Evolutionary conservation across 2,797 vertebrate species (phyloP).

Genomic region (Phylloscopus collybita): DNA sequence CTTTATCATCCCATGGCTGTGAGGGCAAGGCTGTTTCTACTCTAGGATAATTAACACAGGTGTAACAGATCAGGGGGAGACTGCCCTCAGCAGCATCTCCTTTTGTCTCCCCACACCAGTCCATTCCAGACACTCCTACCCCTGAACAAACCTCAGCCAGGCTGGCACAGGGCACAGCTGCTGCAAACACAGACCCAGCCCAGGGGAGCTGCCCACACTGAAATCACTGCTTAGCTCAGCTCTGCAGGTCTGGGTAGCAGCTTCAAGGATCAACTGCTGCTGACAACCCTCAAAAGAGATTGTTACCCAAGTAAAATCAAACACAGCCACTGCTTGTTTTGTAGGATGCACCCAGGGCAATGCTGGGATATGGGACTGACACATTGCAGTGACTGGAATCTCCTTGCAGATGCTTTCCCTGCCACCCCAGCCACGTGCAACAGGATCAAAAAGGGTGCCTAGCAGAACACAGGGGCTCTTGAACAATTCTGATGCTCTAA

Average conservation of each 20-base stretch:
- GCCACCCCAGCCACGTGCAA: background rate
- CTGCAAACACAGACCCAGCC: background rate
- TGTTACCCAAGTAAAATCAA: conserved; percentile 11
- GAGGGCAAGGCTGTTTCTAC: too few species aligned
- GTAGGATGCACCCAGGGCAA: background rate
- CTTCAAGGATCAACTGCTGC: background rate
- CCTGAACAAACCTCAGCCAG: background rate
- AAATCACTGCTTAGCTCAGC: background rate
- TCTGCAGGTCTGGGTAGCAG: background rate
- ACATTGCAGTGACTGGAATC: background rate
- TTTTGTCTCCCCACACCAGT: background rate
- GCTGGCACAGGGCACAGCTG: background rate
- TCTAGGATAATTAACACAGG: too few species aligned
- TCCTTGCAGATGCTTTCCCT: background rate
- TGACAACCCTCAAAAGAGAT: background rate
- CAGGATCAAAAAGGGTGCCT: background rate
- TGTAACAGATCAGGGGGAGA: too few species aligned
- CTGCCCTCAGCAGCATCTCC: too few species aligned
- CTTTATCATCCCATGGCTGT: too few species aligned
- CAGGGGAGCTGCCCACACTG: background rate
- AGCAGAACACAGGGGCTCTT: background rate
- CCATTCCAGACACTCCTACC: background rate
- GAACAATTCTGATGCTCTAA: background rate
- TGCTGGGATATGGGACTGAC: background rate
- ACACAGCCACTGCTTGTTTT: background rate